Conservation (phyloP, 2,113 vertebrate genomes). For the Microcebus jonahi region DNA sequence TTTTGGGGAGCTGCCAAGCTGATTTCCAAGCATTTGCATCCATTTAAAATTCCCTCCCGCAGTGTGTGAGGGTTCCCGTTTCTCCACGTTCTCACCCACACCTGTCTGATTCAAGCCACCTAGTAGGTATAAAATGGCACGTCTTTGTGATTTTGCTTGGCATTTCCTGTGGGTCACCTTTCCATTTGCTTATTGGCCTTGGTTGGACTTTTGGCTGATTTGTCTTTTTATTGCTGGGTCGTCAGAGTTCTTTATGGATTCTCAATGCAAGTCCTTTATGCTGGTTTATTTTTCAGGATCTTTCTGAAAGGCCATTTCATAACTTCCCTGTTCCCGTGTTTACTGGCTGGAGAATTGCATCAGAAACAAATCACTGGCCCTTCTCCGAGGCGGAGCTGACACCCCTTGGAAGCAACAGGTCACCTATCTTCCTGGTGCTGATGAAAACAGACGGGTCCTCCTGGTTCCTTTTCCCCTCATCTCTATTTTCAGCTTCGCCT, state of each 20-base stretch:
- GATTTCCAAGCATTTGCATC: not conserved
- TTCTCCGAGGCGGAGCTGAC: not conserved
- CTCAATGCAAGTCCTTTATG: not conserved
- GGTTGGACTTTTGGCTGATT: not conserved
- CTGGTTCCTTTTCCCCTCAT: not conserved
- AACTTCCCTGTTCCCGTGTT: not conserved
- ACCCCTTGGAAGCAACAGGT: not conserved
- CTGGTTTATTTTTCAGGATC: not conserved
- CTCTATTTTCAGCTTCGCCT: not conserved
- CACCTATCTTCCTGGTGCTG: not conserved
- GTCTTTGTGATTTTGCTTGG: not conserved
- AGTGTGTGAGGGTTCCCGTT: not conserved
- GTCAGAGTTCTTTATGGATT: not conserved
- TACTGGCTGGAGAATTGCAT: not conserved
- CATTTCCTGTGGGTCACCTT: not conserved
- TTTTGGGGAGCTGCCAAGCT: not conserved
- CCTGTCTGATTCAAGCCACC: not conserved
- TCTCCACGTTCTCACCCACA: not conserved
- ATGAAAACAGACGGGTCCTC: not conserved
- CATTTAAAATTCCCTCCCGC: not conserved
- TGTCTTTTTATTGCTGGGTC: not conserved
- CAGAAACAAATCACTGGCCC: slow-evolving; percentile 2
- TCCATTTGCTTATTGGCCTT: not conserved
- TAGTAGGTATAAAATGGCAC: rapidly evolving
- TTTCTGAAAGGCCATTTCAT: not conserved